Evolutionary conservation across 2,888 invertebrate genomes (phyloP), one percentile per base, ranked within the genome.

Genomic region (Steinernema carpocapsae): DNA sequence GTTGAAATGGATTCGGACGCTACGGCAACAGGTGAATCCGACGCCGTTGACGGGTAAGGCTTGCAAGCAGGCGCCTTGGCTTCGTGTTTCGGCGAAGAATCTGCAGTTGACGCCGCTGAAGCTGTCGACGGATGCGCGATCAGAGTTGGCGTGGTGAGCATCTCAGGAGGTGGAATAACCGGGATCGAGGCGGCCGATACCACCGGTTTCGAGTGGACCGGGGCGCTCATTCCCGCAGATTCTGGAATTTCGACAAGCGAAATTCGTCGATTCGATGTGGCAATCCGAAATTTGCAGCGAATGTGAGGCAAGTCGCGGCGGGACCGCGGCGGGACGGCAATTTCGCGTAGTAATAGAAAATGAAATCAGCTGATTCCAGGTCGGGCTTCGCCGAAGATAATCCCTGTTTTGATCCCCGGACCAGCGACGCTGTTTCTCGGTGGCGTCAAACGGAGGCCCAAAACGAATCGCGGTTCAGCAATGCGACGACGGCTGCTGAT

Each of bases 91-190:
- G 56, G 73, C 14, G 70, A 26, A 26, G 51, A 45, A 4, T 29
- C 24, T 7, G 4, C n/a, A 22, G 48, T 3, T 42, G 48, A 43
- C 32, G 29, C 32, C 6, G 64, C 26, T 12, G 70, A 43, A 32
- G 70, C 52, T 6, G 73, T n/a, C 17, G 72, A 52, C 37, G 52
- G 42, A n/a, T 70, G 70, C 29, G 70, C 42, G 32, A 22, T 1
- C 17, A 42, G 70, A 17, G 74, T 74, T 10, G 76, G 75, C 12
- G 64, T 76, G 10, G 81, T 81, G 12, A 76, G 71, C 71, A 79
- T 76, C n/a, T 73, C 76, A 0, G 80, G 80, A 12, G 77, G 19
- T n/a, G 81, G 81, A 42, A 81, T 80, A n/a, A 72, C 74, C 43
- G 77, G 77, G 26, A 78, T 56, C 29, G 17, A 19, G 4, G 56